Base-by-base conservation (phyloP, 2,797 vertebrate species). In the Hydrolagus colliei region DNA sequence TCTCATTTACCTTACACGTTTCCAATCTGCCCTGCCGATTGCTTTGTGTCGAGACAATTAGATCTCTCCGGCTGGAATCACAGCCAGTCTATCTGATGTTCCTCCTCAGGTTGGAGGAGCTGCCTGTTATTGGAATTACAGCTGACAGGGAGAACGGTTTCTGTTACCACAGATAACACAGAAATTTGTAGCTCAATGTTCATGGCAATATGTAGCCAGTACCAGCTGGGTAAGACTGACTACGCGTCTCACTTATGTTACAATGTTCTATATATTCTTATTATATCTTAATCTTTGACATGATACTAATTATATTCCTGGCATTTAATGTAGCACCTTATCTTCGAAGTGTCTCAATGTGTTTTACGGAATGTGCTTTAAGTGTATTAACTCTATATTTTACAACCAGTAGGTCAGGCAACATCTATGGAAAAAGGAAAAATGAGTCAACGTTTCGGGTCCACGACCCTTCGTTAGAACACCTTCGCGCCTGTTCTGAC, bases 1-100 rank as follows among this genome's bases (percentile, higher is more conserved):
- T 84, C 32, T 84, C 79, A 84, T 84, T 84, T 84, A 32, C 79
- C 71, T 41, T 71, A 71, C 65, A 20, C 79, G n/a, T 41, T 84
- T 84, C 71, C 79, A 84, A 84, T 84, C 65, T 52, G 41, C 27
- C 20, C 79, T 0, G 71, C 32, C 4, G 65, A 84, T 63, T 68
- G 32, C 52, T 68, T 84, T 84, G 18, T 71, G 32, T 32, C 1
- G 65, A 52, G 41, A 67, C 67, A 71, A 84, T 71, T 68, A 71
- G 79, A 84, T 84, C 68, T 63, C 79, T 41, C 79, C 71, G 65
- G 32, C 79, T 52, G 32, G 79, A 68, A 84, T 41, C 32, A 84
- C n/a, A 20, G 27, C 9, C 18, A 84, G 65, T 10, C 79, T 84
- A 27, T 27, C 63, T 35, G 16, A 18, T 59, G 63, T 4, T 35